Percentiles rank a stretch among this genome's conserved stretches.
Conservation (phyloP, 1,140 invertebrate species). For the Drosophila kohkoa region DNA sequence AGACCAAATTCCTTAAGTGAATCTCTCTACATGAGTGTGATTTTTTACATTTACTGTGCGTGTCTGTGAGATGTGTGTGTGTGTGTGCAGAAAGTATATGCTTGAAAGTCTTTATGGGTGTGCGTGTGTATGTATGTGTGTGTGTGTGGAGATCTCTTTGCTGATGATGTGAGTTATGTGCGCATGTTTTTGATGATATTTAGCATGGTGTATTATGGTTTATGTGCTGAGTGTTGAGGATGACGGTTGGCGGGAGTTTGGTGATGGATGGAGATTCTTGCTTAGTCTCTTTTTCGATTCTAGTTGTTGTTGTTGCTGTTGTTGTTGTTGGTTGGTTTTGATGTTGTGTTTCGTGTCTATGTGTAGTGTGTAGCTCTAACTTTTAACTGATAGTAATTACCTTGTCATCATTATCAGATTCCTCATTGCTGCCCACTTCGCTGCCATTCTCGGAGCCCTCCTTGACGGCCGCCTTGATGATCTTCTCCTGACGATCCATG, state of each 20-base stretch:
- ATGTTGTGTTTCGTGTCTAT: neutral
- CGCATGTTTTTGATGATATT: neutral
- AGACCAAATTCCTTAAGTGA: no score
- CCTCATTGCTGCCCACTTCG: conserved; percentile 92
- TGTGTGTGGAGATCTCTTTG: conserved; percentile 3
- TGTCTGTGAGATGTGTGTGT: conserved; percentile 6
- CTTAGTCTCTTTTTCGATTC: neutral
- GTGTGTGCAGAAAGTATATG: neutral
- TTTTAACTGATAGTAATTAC: conserved; percentile 87
- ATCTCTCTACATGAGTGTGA: no score
- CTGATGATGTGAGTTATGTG: conserved; percentile 1
- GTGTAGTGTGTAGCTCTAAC: conserved; percentile 3
- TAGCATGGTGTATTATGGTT: neutral
- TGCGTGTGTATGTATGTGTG: neutral
- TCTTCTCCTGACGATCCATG: conserved; percentile 91
- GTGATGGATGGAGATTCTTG: neutral
- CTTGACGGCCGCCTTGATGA: conserved; percentile 86
- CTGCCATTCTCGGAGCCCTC: conserved; percentile 91
- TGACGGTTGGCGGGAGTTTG: neutral
- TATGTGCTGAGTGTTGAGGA: neutral
- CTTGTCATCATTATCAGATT: conserved; percentile 95
- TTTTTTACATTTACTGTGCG: neutral
- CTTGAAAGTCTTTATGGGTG: neutral
- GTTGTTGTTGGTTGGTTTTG: conserved; percentile 8
- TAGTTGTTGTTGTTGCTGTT: conserved; percentile 9